phyloP scores from a whole-genome alignment of 2,797 vertebrate genomes.

The Lepilemur septentrionalis region DNA sequence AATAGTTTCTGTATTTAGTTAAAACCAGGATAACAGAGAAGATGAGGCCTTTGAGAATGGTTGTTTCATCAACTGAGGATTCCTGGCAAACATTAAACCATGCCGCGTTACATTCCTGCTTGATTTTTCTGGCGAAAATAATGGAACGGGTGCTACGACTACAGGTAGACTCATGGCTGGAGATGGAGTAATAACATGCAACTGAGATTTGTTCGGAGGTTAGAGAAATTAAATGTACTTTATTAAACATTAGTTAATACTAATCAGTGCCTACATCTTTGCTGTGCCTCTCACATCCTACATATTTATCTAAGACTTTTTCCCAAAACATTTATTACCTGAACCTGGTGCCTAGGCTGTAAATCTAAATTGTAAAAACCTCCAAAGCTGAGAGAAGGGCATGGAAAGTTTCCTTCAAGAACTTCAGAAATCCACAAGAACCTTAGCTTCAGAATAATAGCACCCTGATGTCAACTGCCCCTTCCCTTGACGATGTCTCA shows the following conservation, averaged over 20 bases:
- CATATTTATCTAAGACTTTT: background rate
- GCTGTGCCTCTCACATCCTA: background rate
- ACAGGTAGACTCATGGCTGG: background rate
- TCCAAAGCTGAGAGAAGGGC: background rate
- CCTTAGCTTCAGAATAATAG: background rate
- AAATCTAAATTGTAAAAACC: background rate
- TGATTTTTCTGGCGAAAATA: background rate
- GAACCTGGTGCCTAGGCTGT: background rate
- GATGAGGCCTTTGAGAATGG: conserved; percentile 43
- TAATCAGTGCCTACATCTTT: background rate
- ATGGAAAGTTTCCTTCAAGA: background rate
- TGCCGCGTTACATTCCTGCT: conserved; percentile 28
- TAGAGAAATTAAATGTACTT: background rate
- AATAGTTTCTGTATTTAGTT: conserved; percentile 48
- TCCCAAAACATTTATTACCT: background rate
- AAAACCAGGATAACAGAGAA: conserved; percentile 54
- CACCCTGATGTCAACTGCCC: background rate
- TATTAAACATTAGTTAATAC: background rate
- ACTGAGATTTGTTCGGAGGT: background rate
- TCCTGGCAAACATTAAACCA: conserved; percentile 57
- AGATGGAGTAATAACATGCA: background rate
- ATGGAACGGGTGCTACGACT: background rate
- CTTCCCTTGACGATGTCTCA: background rate
- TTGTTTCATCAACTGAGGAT: conserved; percentile 46
- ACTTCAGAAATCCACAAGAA: background rate